Evolutionary conservation across 1,140 invertebrate genomes (phyloP).

Genomic region (Drosophila seguyi): DNA sequence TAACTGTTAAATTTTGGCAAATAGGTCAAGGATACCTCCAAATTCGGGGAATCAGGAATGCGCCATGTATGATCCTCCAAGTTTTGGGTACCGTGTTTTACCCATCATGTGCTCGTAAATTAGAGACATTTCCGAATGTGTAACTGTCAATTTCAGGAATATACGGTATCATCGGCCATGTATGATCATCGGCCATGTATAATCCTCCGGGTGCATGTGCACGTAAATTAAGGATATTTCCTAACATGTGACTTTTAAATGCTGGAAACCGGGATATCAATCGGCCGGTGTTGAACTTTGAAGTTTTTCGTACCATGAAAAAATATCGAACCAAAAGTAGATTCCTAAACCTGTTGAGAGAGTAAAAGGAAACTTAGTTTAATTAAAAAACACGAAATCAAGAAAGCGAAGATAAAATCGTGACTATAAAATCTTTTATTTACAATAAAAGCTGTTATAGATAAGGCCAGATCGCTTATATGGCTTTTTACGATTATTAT

Average conservation of each 20-base stretch:
- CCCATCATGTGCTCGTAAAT: no score
- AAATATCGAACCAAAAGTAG: constrained; percentile 41
- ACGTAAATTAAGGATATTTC: neutral
- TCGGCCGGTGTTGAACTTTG: constrained; percentile 4
- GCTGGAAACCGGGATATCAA: neutral
- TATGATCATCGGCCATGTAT: no score
- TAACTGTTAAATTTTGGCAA: no score
- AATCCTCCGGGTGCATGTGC: neutral
- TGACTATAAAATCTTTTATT: neutral
- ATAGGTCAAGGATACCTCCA: neutral
- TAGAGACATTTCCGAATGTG: no score
- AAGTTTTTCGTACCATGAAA: constrained; percentile 31
- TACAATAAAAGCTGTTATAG: neutral
- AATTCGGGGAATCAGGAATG: neutral
- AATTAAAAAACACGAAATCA: neutral
- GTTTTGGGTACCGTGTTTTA: neutral
- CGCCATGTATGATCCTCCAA: neutral
- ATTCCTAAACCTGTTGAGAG: constrained; percentile 15
- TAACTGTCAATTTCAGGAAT: no score
- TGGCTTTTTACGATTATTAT: neutral
- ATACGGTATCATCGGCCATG: no score
- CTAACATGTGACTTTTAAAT: neutral
- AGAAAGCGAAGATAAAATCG: neutral
- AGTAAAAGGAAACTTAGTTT: neutral
- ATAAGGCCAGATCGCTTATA: neutral